Conservation (phyloP, 2,888 invertebrate species). For the Drosophila sordidula region DNA sequence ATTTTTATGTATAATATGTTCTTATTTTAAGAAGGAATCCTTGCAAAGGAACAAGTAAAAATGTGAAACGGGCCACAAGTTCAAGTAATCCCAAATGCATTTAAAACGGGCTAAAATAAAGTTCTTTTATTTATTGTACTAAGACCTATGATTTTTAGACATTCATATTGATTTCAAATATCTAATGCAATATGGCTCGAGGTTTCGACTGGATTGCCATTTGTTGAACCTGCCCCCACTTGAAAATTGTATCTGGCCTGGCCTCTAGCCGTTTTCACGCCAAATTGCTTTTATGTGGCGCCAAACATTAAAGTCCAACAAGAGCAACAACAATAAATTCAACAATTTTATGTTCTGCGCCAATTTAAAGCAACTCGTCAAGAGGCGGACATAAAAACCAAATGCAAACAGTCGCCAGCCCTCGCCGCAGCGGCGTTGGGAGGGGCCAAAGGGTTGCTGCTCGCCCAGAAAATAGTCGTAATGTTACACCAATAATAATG, state of each 20-base stretch:
- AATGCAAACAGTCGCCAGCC: constrained; percentile 64
- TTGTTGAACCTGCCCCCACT: background rate
- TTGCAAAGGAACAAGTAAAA: no score
- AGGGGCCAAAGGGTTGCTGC: constrained; percentile 26
- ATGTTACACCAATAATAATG: constrained; percentile 76
- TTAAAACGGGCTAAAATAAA: no score
- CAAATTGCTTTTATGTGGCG: constrained; percentile 69
- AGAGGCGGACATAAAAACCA: constrained; percentile 65
- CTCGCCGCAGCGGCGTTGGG: constrained; percentile 1
- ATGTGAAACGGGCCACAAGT: no score
- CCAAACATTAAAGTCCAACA: constrained; percentile 59
- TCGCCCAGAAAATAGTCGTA: constrained; percentile 32
- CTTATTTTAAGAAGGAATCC: no score
- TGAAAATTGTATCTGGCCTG: background rate
- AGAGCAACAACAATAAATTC: constrained; percentile 42
- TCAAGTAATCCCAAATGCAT: no score
- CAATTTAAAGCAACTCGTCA: constrained; percentile 52
- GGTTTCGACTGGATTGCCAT: background rate
- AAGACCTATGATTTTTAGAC: no score
- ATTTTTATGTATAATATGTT: no score
- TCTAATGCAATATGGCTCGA: background rate
- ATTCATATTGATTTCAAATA: background rate
- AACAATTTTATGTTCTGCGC: constrained; percentile 58
- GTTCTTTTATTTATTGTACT: no score
- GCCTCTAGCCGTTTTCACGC: constrained; percentile 49